Percentiles rank a stretch among this genome's conserved stretches.
phyloP scores from a whole-genome alignment of 2,888 invertebrate species.

The Heliothis peltigera region DNA sequence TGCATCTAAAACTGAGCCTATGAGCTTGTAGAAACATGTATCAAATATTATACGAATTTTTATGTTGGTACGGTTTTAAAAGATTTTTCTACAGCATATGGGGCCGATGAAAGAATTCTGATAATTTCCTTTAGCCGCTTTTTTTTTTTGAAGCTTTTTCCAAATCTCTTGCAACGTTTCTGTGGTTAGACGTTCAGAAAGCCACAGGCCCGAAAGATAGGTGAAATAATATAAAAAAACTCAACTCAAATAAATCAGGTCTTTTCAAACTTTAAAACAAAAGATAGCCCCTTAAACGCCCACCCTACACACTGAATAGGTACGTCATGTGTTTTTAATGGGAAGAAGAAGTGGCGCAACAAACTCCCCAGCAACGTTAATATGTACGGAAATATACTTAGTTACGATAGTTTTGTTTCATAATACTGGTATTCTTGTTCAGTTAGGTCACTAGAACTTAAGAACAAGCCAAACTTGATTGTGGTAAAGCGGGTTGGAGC shows the following conservation, averaged over 20 bases:
- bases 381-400: background rate
- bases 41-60: background rate
- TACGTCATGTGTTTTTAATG: too few species aligned
- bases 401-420: background rate
- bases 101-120: background rate
- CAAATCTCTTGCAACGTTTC: background rate
- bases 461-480: background rate
- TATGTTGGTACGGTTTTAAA: background rate
- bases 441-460: background rate
- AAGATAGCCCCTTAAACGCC: too few species aligned
- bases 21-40: background rate
- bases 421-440: background rate
- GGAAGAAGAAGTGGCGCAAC: too few species aligned
- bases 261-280: too few species aligned
- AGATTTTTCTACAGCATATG: background rate
- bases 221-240: too few species aligned
- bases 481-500: background rate
- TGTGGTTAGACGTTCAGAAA: background rate
- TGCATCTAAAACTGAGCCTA: slow-evolving; percentile 15
- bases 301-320: too few species aligned
- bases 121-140: background rate
- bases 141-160: background rate
- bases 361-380: too few species aligned
- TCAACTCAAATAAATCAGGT: too few species aligned
- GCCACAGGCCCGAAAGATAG: background rate